Base-by-base conservation (phyloP, 2,113 vertebrate species). In the Eulemur macaco region DNA sequence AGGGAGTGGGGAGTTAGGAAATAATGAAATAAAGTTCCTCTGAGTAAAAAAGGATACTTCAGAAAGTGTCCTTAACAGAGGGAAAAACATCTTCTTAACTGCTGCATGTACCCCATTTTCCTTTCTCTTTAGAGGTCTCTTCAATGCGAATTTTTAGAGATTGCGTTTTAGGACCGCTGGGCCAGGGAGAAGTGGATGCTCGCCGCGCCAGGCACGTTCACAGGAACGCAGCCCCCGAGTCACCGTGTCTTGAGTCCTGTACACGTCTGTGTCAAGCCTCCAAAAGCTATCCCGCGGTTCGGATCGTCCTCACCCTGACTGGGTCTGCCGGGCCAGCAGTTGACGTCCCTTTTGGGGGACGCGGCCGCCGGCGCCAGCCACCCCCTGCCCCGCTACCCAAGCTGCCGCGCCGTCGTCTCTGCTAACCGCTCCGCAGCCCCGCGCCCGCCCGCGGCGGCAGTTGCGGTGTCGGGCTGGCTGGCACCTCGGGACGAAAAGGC, bases 151-250 rank as follows among this genome's bases (percentile, higher is more conserved):
- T 95, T 96, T 96, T 92, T 45, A 37, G 87, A 77, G 69, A 23
- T 5, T 81, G 94, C 87, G 78, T 94, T 90, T 97, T 80, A 89
- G 71, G 83, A 81, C 69, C n/a, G 68, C 74, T 6, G 77, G 94
- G 85, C 94, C 91, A 34, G 89, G 52, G 90, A 82, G 63, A 63
- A 73, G 92, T 85, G 87, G 96, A 91, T 97, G 96, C 96, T 93
- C 11, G 63, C 76, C 34, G 89, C 37, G 45, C 80, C 39, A 56
- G 83, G 94, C 97, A 77, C 39, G 73, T 92, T 86, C 92, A 45
- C 85, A 54, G 82, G 81, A 45, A 80, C 78, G 39, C 76, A 92
- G 74, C 54, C 64, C 56, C 89, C 84, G 10, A 85, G 86, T 54
- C 93, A 54, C 86, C 56, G 50, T 20, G 89, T 47, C 27, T 60